Percentiles rank a stretch among this genome's conserved stretches.
Conservation (phyloP, 2,113 vertebrate genomes). For the Leucoraja erinaceus region DNA sequence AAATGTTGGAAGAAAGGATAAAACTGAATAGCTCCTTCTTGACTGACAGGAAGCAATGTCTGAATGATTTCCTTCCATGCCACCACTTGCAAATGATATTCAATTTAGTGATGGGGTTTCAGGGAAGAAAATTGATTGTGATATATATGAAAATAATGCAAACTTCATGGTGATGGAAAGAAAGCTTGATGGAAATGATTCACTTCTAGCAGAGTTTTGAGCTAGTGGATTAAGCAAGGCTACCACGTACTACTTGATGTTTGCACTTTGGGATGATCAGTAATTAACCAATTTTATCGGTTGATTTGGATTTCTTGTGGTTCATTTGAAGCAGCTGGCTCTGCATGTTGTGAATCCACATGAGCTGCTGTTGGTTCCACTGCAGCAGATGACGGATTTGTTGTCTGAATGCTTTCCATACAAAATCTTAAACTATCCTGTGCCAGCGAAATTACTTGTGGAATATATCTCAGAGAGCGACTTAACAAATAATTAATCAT, state of each 20-base stretch:
- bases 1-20: too few species aligned
- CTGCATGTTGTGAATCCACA: not conserved
- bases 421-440: not conserved
- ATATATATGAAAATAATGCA: too few species aligned
- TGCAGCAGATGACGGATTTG: slow-evolving; percentile 11
- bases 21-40: too few species aligned
- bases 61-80: too few species aligned
- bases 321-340: slow-evolving; percentile 10
- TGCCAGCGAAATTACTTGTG: not conserved
- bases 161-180: not conserved
- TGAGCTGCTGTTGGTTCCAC: not conserved
- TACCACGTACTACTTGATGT: not conserved
- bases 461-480: not conserved
- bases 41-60: too few species aligned
- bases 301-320: slow-evolving; percentile 13
- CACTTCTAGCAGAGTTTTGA: not conserved
- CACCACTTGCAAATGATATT: too few species aligned
- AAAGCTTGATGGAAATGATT: not conserved
- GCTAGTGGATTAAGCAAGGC: not conserved
- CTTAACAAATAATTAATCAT: not conserved
- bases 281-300: not conserved
- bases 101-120: too few species aligned
- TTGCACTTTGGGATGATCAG: not conserved
- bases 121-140: too few species aligned
- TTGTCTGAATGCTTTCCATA: not conserved